phyloP scores from a whole-genome alignment of 2,113 vertebrate species.

The Lathamus discolor region DNA sequence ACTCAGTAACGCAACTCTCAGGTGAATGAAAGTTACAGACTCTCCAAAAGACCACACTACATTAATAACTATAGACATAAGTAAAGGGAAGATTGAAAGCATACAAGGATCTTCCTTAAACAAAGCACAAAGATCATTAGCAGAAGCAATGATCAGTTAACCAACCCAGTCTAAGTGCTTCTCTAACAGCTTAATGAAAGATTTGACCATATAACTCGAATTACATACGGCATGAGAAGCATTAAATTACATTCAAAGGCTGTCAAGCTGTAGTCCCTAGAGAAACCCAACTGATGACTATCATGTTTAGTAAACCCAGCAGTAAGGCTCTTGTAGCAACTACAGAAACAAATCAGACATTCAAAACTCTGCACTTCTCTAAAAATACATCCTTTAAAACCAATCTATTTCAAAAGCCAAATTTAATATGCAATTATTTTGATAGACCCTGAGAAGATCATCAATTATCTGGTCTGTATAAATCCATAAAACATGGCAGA shows the following conservation, averaged over 20 bases:
- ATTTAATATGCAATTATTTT: background rate
- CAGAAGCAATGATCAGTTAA: background rate
- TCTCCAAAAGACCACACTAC: background rate
- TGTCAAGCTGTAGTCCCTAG: background rate
- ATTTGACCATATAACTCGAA: background rate
- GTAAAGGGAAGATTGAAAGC: background rate
- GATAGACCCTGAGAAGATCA: background rate
- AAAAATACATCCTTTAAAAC: background rate
- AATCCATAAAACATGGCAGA: background rate
- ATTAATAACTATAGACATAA: background rate
- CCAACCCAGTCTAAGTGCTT: background rate
- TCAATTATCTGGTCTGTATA: background rate
- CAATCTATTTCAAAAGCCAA: background rate
- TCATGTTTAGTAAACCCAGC: background rate
- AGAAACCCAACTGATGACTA: background rate
- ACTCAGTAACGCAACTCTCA: background rate
- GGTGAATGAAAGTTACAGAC: background rate
- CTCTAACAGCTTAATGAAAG: background rate
- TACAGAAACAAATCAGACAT: background rate
- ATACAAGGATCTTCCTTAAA: background rate
- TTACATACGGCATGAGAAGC: background rate
- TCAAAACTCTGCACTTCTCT: background rate
- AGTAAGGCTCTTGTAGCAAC: background rate
- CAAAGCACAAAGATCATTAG: background rate
- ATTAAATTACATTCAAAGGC: background rate